Conservation (phyloP, 2,113 vertebrate species). For the Rhipidura dahli region DNA sequence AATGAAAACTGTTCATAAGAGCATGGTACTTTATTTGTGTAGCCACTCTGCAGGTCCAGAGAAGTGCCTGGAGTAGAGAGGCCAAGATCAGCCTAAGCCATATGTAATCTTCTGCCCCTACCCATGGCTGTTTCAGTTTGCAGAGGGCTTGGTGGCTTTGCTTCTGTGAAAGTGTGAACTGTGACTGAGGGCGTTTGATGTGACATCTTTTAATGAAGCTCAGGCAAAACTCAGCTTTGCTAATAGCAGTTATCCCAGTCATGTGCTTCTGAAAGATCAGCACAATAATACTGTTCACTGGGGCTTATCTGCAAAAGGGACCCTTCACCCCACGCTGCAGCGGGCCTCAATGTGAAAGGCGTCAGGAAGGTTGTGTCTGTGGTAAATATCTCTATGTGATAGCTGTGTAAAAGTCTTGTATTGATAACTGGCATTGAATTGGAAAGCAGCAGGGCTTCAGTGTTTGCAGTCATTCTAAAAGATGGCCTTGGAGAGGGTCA, state of each 20-base stretch:
- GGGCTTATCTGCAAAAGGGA: background rate
- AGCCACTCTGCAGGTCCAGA: background rate
- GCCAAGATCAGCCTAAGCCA: background rate
- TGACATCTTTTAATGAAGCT: background rate
- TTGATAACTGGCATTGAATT: background rate
- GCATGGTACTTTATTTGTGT: accelerated
- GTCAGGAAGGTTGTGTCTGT: background rate
- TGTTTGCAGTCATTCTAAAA: background rate
- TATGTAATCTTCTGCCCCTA: background rate
- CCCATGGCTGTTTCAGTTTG: background rate
- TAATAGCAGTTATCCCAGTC: background rate
- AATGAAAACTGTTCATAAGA: background rate
- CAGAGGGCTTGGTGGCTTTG: background rate
- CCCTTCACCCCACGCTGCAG: background rate
- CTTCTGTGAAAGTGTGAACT: background rate
- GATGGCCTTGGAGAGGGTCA: background rate
- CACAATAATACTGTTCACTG: background rate
- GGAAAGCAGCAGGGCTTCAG: background rate
- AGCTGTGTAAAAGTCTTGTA: background rate
- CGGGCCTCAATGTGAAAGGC: accelerated
- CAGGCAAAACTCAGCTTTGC: background rate
- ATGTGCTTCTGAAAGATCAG: background rate
- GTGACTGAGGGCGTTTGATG: background rate
- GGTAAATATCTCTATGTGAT: background rate
- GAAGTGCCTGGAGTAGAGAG: background rate